These are phyloP conservation scores for Tautogolabrus adspersus DNA, from an alignment of 2,113 vertebrate genomes.

Conservation along the genomic window DNA sequence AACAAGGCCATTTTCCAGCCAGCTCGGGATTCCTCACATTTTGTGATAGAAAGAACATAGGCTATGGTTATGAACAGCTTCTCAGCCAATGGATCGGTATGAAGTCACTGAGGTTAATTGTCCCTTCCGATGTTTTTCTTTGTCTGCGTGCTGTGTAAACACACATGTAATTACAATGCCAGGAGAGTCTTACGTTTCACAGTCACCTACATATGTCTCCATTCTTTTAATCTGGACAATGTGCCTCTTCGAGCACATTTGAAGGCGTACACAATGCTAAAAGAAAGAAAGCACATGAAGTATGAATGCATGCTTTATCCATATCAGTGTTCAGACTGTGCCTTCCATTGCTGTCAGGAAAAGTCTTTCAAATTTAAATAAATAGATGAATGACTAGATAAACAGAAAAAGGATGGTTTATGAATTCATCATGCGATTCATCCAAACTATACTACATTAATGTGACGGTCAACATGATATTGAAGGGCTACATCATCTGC, in stretches of 20 bases:
- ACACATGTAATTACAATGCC: constrained; percentile 49
- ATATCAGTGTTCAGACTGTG: neutral
- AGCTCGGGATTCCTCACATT: constrained; percentile 26
- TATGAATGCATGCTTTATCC: neutral
- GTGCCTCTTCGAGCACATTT: constrained; percentile 4
- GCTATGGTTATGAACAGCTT: constrained; percentile 48
- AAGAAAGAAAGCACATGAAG: neutral
- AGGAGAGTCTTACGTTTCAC: constrained; percentile 38
- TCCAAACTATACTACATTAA: constrained; percentile 3
- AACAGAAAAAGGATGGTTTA: neutral
- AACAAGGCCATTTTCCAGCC: constrained; percentile 7
- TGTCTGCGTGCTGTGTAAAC: constrained; percentile 50
- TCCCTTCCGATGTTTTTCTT: constrained; percentile 62
- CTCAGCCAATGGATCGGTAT: constrained; percentile 39
- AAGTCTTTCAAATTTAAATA: neutral
- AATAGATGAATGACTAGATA: neutral
- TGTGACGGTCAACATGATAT: neutral
- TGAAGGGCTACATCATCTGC: constrained; percentile 14
- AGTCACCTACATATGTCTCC: constrained; percentile 32
- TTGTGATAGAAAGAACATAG: constrained; percentile 53
- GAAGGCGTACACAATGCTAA: neutral
- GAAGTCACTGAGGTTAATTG: constrained; percentile 65
- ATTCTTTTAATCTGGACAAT: constrained; percentile 39
- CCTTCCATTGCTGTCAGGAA: neutral
- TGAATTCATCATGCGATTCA: neutral